Percentiles rank a stretch among this genome's conserved stretches.
Evolutionary conservation across 2,888 invertebrate species (phyloP).

Genomic region (Gonocerus acuteangulatus): DNA sequence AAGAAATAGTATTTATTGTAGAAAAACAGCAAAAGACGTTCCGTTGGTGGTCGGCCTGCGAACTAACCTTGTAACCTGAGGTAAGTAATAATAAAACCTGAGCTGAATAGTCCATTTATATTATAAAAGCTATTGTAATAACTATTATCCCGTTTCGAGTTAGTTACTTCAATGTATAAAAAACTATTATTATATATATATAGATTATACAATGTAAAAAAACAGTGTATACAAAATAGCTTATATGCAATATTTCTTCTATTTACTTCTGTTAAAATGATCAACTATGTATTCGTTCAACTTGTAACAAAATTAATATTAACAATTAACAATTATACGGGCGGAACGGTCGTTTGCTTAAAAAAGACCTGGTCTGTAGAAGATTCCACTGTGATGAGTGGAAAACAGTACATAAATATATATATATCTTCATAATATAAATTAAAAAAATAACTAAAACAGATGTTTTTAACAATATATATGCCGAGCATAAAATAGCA

Average conservation of each 20-base stretch:
- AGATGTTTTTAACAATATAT: slow-evolving; percentile 14
- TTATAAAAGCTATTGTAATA: slow-evolving; percentile 6
- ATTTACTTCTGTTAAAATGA: slow-evolving; percentile 22
- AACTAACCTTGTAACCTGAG: slow-evolving; percentile 18
- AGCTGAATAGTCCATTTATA: slow-evolving; percentile 19
- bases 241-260: slow-evolving; percentile 21
- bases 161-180: slow-evolving; percentile 20
- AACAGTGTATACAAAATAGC: slow-evolving; percentile 26
- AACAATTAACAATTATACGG: slow-evolving; percentile 27
- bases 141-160: slow-evolving; percentile 20
- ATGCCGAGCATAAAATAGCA: slow-evolving; percentile 11
- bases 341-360: slow-evolving; percentile 27
- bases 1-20: background rate
- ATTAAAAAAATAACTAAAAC: slow-evolving; percentile 14
- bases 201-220: slow-evolving; percentile 26
- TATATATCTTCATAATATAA: slow-evolving; percentile 20
- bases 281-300: slow-evolving; percentile 25
- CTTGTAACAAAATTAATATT: slow-evolving; percentile 27
- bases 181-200: slow-evolving; percentile 26
- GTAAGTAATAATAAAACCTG: slow-evolving; percentile 20
- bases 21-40: slow-evolving; percentile 23
- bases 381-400: slow-evolving; percentile 6
- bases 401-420: slow-evolving; percentile 22
- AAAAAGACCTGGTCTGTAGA: slow-evolving; percentile 24
- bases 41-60: slow-evolving; percentile 19